Base-by-base conservation (phyloP, 2,113 vertebrate species). In the Gambusia holbrooki region DNA sequence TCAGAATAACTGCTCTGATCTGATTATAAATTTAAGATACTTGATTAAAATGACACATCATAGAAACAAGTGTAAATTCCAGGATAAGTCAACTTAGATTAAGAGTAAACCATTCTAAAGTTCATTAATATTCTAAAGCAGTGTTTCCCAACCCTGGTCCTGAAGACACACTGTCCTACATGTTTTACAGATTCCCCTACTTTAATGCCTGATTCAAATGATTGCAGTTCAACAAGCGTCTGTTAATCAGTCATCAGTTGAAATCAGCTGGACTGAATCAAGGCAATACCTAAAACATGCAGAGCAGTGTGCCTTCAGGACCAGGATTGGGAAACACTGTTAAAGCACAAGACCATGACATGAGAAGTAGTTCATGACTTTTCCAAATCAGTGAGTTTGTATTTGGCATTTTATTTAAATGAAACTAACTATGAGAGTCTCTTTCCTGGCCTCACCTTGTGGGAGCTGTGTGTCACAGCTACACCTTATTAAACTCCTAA, bases 401-500 rank as follows among this genome's bases (percentile, higher is more conserved):
- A 29, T 62, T 65, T 74, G 58, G 69, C 79, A 61, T 3, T 69
- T 79, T 83, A 27, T 79, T 84, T 71, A 73, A 27, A 75, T 60
- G 72, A 76, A 48, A 74, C 62, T 82, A 62, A 73, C 72, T 54
- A 45, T 72, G 32, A 79, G 81, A 82, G 62, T 69, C 62, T 83
- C 14, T 72, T 66, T 74, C 48, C 58, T 77, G 62, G 64, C 73
- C 84, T 63, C 77, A 80, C 80, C 77, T 83, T 85, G 74, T 74
- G 81, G 74, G 62, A 80, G 78, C 80, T 80, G 69, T 81, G 65
- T 70, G 74, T 82, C 82, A 66, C 79, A 74, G 71, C 82, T 87
- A 63, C 76, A 84, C 81, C 82, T 84, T 81, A 88, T 93, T 85
- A 86, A 89, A 85, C 81, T 83, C 78, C 77, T 85, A 78, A 89